Conservation (phyloP, 2,113 vertebrate species). For the Microcebus lehilahytsara region DNA sequence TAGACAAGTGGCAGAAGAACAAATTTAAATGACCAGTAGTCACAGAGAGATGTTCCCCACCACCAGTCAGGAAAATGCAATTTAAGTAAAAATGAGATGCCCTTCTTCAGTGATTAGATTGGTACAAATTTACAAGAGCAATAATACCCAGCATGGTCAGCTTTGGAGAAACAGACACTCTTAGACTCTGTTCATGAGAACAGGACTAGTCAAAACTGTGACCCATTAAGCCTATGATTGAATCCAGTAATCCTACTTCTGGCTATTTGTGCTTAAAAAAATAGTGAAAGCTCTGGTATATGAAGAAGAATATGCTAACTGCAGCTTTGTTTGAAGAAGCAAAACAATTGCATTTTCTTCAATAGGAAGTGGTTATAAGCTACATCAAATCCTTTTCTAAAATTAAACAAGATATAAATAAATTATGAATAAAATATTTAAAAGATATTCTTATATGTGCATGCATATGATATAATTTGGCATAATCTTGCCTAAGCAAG, state of each 20-base stretch:
- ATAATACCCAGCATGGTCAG: not conserved
- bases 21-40: not conserved
- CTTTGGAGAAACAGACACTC: not conserved
- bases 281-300: not conserved
- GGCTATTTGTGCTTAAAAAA: not conserved
- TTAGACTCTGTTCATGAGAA: not conserved
- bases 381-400: not conserved
- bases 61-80: not conserved
- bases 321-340: not conserved
- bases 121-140: not conserved
- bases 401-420: not conserved
- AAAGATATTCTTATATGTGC: not conserved
- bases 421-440: conserved; percentile 7
- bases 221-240: not conserved
- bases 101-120: not conserved
- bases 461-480: not conserved
- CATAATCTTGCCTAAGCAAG: not conserved
- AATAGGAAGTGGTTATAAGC: not conserved
- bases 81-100: not conserved
- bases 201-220: not conserved
- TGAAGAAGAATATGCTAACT: not conserved
- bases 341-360: not conserved
- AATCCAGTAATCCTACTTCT: not conserved
- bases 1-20: not conserved
- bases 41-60: not conserved